These are phyloP conservation scores for Pyrocephalus nanus DNA, from an alignment of 2,797 vertebrate species.

Conservation along the genomic window DNA sequence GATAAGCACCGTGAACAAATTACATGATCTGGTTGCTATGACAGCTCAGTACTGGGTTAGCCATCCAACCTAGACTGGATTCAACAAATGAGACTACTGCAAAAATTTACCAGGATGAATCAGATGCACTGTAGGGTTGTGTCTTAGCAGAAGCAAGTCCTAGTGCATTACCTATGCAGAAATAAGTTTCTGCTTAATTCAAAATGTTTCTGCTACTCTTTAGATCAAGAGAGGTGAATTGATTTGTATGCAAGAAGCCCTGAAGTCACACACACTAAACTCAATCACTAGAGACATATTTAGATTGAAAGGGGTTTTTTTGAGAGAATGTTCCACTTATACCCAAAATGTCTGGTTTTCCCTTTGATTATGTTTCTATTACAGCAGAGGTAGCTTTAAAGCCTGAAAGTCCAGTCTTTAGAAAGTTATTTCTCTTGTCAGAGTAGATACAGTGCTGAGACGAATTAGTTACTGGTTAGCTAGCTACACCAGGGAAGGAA, in stretches of 20 bases:
- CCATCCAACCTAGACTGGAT: not conserved
- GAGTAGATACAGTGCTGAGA: not conserved
- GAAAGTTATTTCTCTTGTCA: not conserved
- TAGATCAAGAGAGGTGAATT: not conserved
- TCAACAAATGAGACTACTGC: not conserved
- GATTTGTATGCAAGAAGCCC: not conserved
- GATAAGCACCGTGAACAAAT: conserved; percentile 40
- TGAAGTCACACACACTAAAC: not conserved
- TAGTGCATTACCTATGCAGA: not conserved
- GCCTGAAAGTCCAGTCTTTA: not conserved
- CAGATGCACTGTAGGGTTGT: not conserved
- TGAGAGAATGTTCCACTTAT: not conserved
- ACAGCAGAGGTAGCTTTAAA: not conserved
- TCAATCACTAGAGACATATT: not conserved
- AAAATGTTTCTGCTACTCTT: not conserved
- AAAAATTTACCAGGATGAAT: not conserved
- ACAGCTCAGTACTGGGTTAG: conserved; percentile 37
- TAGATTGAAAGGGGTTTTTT: not conserved
- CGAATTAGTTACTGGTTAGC: not conserved
- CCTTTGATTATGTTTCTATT: not conserved
- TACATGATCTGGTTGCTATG: conserved; percentile 54
- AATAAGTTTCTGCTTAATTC: not conserved
- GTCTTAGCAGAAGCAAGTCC: not conserved
- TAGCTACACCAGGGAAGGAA: not conserved
- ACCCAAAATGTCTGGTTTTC: not conserved